Evolutionary conservation across 2,113 vertebrate genomes (phyloP), one percentile per base, ranked within the genome.

Genomic region (Elephantulus edwardii): DNA sequence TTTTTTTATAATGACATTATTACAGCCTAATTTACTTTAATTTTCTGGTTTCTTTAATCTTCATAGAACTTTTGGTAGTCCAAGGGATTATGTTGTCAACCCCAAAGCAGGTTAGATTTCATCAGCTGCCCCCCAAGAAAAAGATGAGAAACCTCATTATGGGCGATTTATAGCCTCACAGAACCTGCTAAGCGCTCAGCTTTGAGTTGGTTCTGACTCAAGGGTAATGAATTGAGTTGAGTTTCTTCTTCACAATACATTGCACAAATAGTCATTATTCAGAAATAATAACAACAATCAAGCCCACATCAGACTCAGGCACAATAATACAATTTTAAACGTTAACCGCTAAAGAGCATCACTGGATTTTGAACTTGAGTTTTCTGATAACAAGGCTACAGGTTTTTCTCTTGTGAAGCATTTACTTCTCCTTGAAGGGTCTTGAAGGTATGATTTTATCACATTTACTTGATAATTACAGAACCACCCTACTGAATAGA

Each of bases 21-120:
- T 64, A 2, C 8, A 1, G 3, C 68, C 33, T 89, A 20, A 42
- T 86, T 88, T 48, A 72, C 4, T 86, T 75, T 89, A 24, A 77
- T 74, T 54, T 89, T 66, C 12, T 38, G 6, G 52, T 20, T 54
- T 82, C 38, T 94, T 91, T 83, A 86, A 89, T 87, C 42, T 66
- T 77, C 24, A 28, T 60, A 28, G 26, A 22, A 24, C 54, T 22
- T 56, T 22, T 56, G 26, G 54, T 8, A 8, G 54, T 6, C 19
- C 54, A 56, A 56, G 54, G n/a, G 19, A 56, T 7, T 7, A 22
- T 56, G 54, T 24, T 22, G 26, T 56, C n/a, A 56, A 56, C 54
- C 26, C 19, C 20, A 22, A 56, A 24, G 19, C 6, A 56, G 54
- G 54, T 56, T 56, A 17, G 12, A 56, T 22, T 12, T 24, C 54